Base-by-base conservation (phyloP, 2,888 invertebrate genomes). In the Pristionchus entomophagus region DNA sequence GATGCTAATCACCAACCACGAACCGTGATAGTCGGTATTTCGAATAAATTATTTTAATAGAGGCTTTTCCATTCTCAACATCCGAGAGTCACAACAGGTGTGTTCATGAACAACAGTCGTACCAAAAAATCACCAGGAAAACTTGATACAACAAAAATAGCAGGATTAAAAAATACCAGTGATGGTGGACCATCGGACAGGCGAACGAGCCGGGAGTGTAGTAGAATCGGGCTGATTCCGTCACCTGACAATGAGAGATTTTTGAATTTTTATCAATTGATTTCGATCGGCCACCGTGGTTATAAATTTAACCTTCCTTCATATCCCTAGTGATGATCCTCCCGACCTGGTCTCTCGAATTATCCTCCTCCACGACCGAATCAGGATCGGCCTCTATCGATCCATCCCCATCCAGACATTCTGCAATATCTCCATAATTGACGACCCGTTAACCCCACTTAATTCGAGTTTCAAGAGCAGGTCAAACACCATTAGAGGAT, bases 181-280 rank as follows among this genome's bases (percentile, higher is more conserved):
- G 38, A 81, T 87, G 87, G n/a, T 85, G 62, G 32, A 87, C 87
- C n/a, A 96, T 95, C 6, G 95, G 95, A 93, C 96, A 96, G 65
- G 96, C 95, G 93, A 96, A 96, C 93, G 95, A 95, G 4, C 96
- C 96, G 0, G 96, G 95, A 65, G 94, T 94, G 91, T 95, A 95
- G 78, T 88, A 87, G 86, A 80, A 90, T 17, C 89, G 86, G 53
- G 88, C 88, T 2, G 78, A 51, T n/a, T 86, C 69, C 41, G 84
- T 49, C 86, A 86, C 56, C 69, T 84, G 53, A 26, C 10, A 84
- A 14, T 45, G 12, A 82, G 56, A 62, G 62, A 62, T n/a, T 26
- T 10, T 10, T 10, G 22, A 2, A 56, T 29, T 29, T 3, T 29
- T 53, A 4, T 3, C 51, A 59, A 3, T 12, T 38, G 35, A n/a